Percentiles rank a stretch among this genome's conserved stretches.
Evolutionary conservation across 2,888 invertebrate species (phyloP).

Genomic region (Cepaea hortensis): DNA sequence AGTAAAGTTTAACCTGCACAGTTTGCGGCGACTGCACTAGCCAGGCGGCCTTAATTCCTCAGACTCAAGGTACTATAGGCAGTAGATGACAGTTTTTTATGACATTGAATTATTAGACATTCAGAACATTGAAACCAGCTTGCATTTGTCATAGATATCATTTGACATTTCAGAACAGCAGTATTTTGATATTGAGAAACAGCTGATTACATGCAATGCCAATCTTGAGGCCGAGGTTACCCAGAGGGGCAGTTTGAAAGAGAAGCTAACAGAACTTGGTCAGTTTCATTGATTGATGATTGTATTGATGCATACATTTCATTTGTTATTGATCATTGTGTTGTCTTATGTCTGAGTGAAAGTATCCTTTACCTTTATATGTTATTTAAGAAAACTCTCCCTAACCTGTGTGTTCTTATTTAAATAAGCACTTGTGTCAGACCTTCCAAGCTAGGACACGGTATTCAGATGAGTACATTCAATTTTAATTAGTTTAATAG

Average conservation of each 20-base stretch:
- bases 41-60: too few relatives aligned
- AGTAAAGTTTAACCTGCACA: too few relatives aligned
- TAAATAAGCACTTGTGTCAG: too few relatives aligned
- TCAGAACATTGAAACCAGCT: not conserved
- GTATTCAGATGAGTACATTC: too few relatives aligned
- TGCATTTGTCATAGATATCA: constrained; percentile 28
- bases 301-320: not conserved
- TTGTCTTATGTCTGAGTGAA: not conserved
- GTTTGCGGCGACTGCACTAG: too few relatives aligned
- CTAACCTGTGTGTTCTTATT: too few relatives aligned
- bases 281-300: constrained; percentile 35
- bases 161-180: constrained; percentile 69
- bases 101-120: not conserved
- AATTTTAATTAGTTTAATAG: too few relatives aligned
- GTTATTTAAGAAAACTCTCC: not conserved
- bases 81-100: too few relatives aligned
- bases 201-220: constrained; percentile 64
- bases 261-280: constrained; percentile 65
- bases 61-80: too few relatives aligned
- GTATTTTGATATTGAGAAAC: constrained; percentile 73
- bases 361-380: not conserved
- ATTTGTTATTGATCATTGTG: not conserved
- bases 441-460: too few relatives aligned
- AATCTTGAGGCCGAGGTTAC: constrained; percentile 64
- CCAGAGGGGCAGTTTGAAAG: constrained; percentile 54